A percentile compares a stretch with the other conserved stretches of the same genome.
These are phyloP conservation scores for Acrobasis suavella DNA, from an alignment of 2,888 invertebrate species.

Conservation along the genomic window DNA sequence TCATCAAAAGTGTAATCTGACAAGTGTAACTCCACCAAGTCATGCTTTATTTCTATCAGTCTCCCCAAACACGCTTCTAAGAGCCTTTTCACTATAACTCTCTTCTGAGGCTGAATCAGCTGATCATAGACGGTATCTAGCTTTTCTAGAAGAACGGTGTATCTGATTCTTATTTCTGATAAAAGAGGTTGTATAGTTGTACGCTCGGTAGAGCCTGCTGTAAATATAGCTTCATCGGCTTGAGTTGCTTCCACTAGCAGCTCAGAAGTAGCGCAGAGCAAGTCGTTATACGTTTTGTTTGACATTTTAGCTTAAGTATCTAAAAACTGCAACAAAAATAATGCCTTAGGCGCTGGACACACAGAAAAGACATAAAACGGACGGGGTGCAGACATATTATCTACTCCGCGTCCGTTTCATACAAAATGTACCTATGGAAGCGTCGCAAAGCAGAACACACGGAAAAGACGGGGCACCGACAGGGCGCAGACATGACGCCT, in stretches of 20 bases:
- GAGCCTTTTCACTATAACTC: slow-evolving; percentile 87
- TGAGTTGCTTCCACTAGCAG: slow-evolving; percentile 82
- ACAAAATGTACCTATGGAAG: too few relatives aligned
- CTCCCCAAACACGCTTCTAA: slow-evolving; percentile 91
- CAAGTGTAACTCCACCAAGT: slow-evolving; percentile 92
- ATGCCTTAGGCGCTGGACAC: too few relatives aligned
- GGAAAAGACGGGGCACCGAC: too few relatives aligned
- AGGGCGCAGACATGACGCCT: too few relatives aligned
- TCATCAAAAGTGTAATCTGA: slow-evolving; percentile 95
- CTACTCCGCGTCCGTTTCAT: too few relatives aligned
- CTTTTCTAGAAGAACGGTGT: slow-evolving; percentile 88
- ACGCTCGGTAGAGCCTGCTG: slow-evolving; percentile 83
- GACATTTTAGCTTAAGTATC: slow-evolving; percentile 82
- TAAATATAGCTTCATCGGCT: slow-evolving; percentile 84
- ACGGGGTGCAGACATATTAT: too few relatives aligned
- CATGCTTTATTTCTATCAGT: slow-evolving; percentile 92
- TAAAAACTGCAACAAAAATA: background rate
- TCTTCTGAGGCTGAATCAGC: slow-evolving; percentile 95
- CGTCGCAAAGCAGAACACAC: too few relatives aligned
- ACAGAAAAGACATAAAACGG: too few relatives aligned
- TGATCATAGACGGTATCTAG: slow-evolving; percentile 94
- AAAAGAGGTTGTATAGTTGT: slow-evolving; percentile 83
- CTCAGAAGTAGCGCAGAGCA: slow-evolving; percentile 84
- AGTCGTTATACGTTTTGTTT: slow-evolving; percentile 86
- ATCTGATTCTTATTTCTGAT: slow-evolving; percentile 90